phyloP scores from a whole-genome alignment of 2,797 vertebrate genomes.

The Pipistrellus pipistrellus region DNA sequence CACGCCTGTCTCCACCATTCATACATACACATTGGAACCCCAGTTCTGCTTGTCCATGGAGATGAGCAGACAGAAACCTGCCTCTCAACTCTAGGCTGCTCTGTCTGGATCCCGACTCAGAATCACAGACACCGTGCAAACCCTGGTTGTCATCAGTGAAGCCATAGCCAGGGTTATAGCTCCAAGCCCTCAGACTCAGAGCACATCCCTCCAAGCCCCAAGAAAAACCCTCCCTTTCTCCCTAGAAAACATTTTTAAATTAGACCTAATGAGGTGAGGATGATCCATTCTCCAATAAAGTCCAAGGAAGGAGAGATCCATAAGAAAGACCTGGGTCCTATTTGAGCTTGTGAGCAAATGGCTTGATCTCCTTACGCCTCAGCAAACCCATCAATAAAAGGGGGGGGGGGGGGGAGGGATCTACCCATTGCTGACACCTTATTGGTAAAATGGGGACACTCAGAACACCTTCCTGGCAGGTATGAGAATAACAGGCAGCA shows the following conservation, averaged over 20 bases:
- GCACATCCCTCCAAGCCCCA: background rate
- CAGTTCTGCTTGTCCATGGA: background rate
- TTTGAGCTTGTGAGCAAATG: background rate
- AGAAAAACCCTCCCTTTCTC: background rate
- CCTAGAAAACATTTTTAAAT: background rate
- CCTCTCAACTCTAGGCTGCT: background rate
- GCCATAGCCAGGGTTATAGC: background rate
- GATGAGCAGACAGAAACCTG: background rate
- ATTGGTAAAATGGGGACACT: background rate
- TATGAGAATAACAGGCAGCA: background rate
- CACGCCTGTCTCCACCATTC: background rate
- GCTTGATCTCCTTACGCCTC: background rate
- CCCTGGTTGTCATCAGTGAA: background rate
- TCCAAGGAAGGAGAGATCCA: background rate
- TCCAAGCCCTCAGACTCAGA: background rate
- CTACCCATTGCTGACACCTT: background rate
- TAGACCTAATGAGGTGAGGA: background rate
- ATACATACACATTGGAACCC: fast-evolving
- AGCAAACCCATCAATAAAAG: background rate
- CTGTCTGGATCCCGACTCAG: background rate
- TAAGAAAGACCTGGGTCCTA: background rate
- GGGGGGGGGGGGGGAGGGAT: fast-evolving
- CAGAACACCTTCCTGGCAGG: background rate
- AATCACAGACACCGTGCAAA: background rate
- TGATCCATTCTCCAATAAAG: background rate